phyloP scores from a whole-genome alignment of 2,797 vertebrate species.

The Amazonetta brasiliensis region DNA sequence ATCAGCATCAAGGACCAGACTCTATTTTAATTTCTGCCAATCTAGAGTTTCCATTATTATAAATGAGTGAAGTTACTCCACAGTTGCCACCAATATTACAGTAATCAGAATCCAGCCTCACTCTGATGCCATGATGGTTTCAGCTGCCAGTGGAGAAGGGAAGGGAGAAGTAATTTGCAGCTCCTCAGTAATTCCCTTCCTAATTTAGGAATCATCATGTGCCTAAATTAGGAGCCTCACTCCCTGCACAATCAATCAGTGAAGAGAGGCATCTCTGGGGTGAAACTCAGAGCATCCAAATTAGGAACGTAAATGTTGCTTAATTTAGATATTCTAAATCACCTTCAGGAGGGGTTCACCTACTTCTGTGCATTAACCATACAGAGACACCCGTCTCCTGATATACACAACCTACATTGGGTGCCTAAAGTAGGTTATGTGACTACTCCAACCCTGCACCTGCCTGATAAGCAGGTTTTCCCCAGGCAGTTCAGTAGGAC shows the following conservation, averaged over 20 bases:
- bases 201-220: neutral
- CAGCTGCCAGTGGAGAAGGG: neutral
- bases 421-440: neutral
- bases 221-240: neutral
- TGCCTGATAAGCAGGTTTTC: neutral
- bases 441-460: neutral
- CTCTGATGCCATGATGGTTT: neutral
- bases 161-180: neutral
- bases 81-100: neutral
- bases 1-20: neutral
- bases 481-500: neutral
- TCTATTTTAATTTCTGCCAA: neutral
- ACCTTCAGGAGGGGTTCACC: neutral
- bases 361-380: neutral
- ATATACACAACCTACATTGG: neutral
- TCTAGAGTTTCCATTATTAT: neutral
- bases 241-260: neutral
- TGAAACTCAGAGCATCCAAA: neutral
- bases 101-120: neutral
- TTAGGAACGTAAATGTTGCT: slow-evolving; percentile 22
- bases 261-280: neutral
- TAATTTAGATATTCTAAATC: slow-evolving; percentile 15
- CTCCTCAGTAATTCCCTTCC: neutral
- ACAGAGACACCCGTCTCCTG: neutral
- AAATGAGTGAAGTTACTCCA: neutral